A percentile compares a stretch with the other conserved stretches of the same genome.
These are phyloP conservation scores for Cinclus cinclus DNA, from an alignment of 2,113 vertebrate species.

Conservation along the genomic window DNA sequence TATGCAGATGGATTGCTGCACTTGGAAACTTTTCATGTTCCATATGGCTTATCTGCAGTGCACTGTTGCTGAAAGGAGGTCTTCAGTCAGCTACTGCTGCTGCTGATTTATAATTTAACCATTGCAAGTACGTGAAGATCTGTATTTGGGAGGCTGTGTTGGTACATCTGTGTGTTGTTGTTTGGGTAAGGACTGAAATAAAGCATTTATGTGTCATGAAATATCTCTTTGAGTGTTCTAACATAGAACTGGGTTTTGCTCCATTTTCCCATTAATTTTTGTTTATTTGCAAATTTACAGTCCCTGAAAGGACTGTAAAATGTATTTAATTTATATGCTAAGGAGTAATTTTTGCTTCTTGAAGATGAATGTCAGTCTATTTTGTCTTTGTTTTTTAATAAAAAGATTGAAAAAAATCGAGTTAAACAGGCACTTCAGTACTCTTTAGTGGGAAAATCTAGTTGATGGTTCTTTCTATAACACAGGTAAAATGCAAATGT, in stretches of 20 bases:
- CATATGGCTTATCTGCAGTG: slow-evolving; percentile 63
- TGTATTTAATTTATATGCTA: neutral
- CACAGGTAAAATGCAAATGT: neutral
- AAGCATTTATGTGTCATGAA: neutral
- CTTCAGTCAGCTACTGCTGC: slow-evolving; percentile 15
- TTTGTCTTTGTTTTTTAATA: neutral
- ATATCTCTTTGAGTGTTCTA: neutral
- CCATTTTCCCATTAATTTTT: neutral
- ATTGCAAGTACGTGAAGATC: neutral
- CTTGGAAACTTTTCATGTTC: slow-evolving; percentile 58
- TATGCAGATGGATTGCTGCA: slow-evolving; percentile 55
- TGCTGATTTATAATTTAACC: slow-evolving; percentile 33
- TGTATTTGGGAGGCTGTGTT: neutral
- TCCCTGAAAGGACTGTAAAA: neutral
- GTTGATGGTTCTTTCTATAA: neutral
- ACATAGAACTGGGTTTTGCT: neutral
- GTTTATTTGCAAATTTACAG: neutral
- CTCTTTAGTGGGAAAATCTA: neutral
- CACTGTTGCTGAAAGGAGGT: slow-evolving; percentile 48
- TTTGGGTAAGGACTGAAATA: neutral
- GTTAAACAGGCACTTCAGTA: neutral
- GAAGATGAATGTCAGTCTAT: neutral
- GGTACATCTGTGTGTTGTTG: neutral
- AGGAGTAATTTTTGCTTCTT: neutral
- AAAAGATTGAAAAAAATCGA: neutral